A percentile compares a stretch with the other conserved stretches of the same genome.
phyloP scores from a whole-genome alignment of 2,888 invertebrate species.

The Agrotis segetum region DNA sequence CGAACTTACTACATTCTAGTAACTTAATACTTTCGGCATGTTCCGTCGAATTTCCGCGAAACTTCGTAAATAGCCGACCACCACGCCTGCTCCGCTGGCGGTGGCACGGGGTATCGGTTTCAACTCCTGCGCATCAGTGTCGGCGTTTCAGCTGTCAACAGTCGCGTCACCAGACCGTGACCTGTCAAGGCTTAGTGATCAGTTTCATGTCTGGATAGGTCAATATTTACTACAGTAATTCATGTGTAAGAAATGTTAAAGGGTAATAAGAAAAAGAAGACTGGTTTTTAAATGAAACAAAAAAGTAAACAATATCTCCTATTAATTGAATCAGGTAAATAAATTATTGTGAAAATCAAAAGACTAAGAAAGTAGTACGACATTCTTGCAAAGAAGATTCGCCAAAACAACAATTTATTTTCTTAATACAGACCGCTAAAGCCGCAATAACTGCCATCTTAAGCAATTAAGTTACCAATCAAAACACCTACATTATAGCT shows the following conservation, averaged over 20 bases:
- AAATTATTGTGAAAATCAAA: not conserved
- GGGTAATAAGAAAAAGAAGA: not conserved
- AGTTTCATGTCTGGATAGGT: constrained; percentile 18
- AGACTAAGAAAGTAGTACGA: not conserved
- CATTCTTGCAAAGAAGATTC: constrained; percentile 19
- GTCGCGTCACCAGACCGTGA: constrained; percentile 75
- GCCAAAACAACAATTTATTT: constrained; percentile 20
- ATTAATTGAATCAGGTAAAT: too few relatives aligned
- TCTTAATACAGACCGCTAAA: constrained; percentile 18
- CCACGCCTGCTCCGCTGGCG: constrained; percentile 68
- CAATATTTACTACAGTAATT: constrained; percentile 9
- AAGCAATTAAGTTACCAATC: constrained; percentile 65
- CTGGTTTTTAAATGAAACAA: too few relatives aligned
- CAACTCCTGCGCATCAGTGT: constrained; percentile 68
- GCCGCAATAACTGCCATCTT: constrained; percentile 48
- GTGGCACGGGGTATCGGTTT: constrained; percentile 80
- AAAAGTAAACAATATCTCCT: too few relatives aligned
- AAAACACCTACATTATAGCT: constrained; percentile 71
- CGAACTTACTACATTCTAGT: constrained; percentile 59
- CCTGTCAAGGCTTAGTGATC: constrained; percentile 67
- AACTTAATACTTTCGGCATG: constrained; percentile 70
- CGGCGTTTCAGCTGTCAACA: constrained; percentile 76
- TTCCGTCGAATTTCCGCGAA: constrained; percentile 77
- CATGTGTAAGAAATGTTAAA: not conserved
- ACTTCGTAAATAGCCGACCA: constrained; percentile 80